These are phyloP conservation scores for Tragelaphus scriptus DNA, from an alignment of 2,113 vertebrate genomes.

Conservation along the genomic window DNA sequence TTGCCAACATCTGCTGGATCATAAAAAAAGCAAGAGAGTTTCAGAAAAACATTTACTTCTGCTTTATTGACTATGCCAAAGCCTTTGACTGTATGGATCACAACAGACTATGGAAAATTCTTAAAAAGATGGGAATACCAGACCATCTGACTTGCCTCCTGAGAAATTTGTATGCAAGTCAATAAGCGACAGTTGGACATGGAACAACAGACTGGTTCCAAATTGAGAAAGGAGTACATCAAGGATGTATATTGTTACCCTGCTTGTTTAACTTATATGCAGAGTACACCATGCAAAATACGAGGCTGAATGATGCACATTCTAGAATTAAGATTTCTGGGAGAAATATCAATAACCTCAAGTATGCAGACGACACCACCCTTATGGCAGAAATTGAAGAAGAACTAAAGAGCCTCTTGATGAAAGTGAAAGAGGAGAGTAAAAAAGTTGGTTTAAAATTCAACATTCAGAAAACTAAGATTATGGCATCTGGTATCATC, in stretches of 20 bases:
- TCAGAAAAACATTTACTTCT: background rate
- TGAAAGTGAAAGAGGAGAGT: background rate
- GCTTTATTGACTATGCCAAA: background rate
- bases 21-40: background rate
- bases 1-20: background rate
- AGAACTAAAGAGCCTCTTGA: background rate
- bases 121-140: background rate
- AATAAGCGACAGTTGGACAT: background rate
- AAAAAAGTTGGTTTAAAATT: background rate
- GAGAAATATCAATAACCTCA: background rate
- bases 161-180: background rate
- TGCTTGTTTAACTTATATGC: background rate
- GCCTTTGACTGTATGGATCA: background rate
- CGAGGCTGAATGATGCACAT: background rate
- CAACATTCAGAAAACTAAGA: background rate
- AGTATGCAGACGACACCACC: background rate
- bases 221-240: background rate
- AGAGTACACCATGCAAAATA: background rate
- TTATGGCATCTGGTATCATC: background rate
- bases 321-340: background rate
- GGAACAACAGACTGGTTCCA: background rate
- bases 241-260: background rate
- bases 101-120: background rate
- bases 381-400: background rate
- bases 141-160: background rate